phyloP scores from a whole-genome alignment of 2,113 vertebrate species.

The Aptenodytes forsteri region DNA sequence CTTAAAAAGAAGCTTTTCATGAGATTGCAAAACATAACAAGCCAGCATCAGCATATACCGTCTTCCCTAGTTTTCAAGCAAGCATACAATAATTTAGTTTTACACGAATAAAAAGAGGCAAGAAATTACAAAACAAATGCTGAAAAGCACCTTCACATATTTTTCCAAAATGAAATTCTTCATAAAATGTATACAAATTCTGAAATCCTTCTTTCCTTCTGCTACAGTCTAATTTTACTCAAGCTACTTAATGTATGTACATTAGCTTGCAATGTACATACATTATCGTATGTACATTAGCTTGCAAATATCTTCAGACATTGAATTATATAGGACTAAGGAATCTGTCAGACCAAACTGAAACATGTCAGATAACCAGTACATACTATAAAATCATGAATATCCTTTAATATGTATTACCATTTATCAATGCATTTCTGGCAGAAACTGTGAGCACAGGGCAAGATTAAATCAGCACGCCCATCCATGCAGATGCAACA shows the following conservation, averaged over 20 bases:
- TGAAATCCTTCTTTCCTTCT: neutral
- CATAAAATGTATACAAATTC: neutral
- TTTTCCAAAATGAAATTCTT: neutral
- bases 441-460: constrained; percentile 96
- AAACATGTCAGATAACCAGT: neutral
- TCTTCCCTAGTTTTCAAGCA: neutral
- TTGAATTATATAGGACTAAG: neutral
- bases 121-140: neutral
- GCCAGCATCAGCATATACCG: neutral
- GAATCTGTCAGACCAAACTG: neutral
- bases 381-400: neutral
- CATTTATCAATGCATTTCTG: constrained; percentile 99
- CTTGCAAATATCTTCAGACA: neutral
- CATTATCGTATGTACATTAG: neutral
- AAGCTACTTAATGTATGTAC: neutral
- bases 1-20: neutral
- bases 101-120: neutral
- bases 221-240: neutral
- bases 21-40: neutral
- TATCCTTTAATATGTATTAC: constrained; percentile 65
- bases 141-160: neutral
- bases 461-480: constrained; percentile 92
- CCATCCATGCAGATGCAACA: constrained; percentile 99
- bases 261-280: neutral
- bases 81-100: neutral